Evolutionary conservation across 1,140 invertebrate species (phyloP), one percentile per base, ranked within the genome.

Genomic region (Drosophila sp.): DNA sequence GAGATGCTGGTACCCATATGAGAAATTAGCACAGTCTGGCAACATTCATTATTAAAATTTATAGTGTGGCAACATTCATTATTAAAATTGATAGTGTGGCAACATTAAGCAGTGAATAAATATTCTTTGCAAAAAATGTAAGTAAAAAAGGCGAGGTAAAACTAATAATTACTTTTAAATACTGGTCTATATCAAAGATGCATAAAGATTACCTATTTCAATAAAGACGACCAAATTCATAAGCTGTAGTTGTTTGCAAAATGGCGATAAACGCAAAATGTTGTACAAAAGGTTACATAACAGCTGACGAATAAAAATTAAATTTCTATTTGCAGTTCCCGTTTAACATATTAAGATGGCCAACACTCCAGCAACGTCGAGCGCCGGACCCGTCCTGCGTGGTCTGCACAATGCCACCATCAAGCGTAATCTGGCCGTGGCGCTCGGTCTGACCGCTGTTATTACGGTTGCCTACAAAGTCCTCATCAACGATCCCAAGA

Each of bases 401-500:
- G 91, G 91, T 43, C 77, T 92, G 13, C 91, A 92, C 73, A 91
- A 92, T 48, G 82, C 80, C 11, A 92, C 92, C 36, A 72, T 92
- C 25, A 90, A 92, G 50, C 91, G 83, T 29, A 93, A 94, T 46
- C 51, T 92, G 64, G 81, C 73, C 5, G 75, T 90, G 51, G 73
- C 91, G 2, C 79, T 91, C 14, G 91, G 84, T 5, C 50, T 92
- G 53, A 90, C 90, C 14, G 73, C 84, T 16, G 43, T 80, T 16
- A 29, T 91, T 2, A 91, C 90, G 16, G 75, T 89, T 6, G 86
- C 82, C 36, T 91, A 72, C 40, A 83, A 91, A 61, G 7, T 92
- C 7, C 18, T 90, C 0, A 76, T 93, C 21, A 90, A 91, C 57
- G 92, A 94, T 45, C 91, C 93, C 13, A 91, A 92, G 57, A 94